A percentile compares a stretch with the other conserved stretches of the same genome.
Conservation (phyloP, 1,140 invertebrate species). For the Dolichoris vasculosae region DNA sequence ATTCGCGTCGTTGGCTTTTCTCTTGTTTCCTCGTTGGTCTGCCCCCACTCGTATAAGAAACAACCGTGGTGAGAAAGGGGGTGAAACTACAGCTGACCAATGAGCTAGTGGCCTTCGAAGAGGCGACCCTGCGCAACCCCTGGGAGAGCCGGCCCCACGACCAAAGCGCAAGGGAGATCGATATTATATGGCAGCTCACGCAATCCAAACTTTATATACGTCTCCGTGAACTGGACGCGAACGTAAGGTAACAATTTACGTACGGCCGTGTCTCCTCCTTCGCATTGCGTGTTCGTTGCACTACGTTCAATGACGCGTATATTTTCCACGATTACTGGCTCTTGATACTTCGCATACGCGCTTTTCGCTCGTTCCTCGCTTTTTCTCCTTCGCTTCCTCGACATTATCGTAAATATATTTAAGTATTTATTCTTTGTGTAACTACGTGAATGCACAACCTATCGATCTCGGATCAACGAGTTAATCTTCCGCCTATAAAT, state of each 20-base stretch:
- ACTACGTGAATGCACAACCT: too few species aligned
- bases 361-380: not conserved
- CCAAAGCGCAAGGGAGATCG: slow-evolving; percentile 19
- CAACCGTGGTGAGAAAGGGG: not conserved
- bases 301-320: not conserved
- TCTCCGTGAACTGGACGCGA: not conserved
- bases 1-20: slow-evolving; percentile 19
- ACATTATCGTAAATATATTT: too few species aligned
- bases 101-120: slow-evolving; percentile 22
- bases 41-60: not conserved
- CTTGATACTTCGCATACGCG: not conserved
- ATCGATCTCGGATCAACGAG: too few species aligned
- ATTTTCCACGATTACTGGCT: not conserved
- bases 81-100: slow-evolving; percentile 48
- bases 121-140: not conserved
- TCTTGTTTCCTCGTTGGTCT: slow-evolving; percentile 24
- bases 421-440: too few species aligned
- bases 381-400: too few species aligned
- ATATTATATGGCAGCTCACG: not conserved
- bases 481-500: too few species aligned
- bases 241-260: not conserved
- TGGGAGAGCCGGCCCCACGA: not conserved
- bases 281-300: not conserved
- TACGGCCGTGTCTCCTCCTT: not conserved
- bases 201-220: not conserved